phyloP scores from a whole-genome alignment of 2,797 vertebrate genomes.

The Chaetophractus vellerosus region DNA sequence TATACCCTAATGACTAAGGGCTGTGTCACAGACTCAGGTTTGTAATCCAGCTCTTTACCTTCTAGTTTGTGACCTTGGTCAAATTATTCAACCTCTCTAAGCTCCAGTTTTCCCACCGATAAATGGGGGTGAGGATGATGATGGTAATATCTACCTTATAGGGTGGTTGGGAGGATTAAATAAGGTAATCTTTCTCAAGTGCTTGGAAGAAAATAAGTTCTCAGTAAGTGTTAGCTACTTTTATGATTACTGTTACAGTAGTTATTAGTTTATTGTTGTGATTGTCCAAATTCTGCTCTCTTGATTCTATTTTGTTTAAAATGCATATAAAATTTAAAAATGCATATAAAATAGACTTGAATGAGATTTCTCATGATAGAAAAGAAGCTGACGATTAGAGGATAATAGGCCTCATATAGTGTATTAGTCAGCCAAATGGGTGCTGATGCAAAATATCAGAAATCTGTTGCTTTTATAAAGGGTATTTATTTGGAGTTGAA shows the following conservation, averaged over 20 bases:
- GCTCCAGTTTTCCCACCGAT: neutral
- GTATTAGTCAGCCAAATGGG: no score
- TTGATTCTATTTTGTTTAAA: slow-evolving; percentile 54
- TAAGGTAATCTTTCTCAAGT: neutral
- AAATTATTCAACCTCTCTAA: neutral
- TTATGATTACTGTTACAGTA: slow-evolving; percentile 32
- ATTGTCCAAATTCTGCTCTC: slow-evolving; percentile 24
- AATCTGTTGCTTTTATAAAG: no score
- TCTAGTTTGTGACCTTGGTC: neutral
- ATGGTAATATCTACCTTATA: neutral
- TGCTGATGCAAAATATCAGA: no score
- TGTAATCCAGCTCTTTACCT: neutral
- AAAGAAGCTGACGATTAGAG: neutral
- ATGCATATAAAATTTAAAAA: neutral
- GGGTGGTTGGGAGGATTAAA: neutral
- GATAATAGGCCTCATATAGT: neutral
- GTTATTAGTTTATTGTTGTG: slow-evolving; percentile 43
- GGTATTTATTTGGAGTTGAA: no score
- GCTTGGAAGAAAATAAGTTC: neutral
- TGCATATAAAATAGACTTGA: neutral
- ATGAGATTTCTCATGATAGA: neutral
- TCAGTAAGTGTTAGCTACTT: neutral
- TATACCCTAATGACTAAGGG: neutral
- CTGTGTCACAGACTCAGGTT: neutral
- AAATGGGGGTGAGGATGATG: neutral